Conservation (phyloP, 2,797 vertebrate genomes). For the Holocentrus rufus region DNA sequence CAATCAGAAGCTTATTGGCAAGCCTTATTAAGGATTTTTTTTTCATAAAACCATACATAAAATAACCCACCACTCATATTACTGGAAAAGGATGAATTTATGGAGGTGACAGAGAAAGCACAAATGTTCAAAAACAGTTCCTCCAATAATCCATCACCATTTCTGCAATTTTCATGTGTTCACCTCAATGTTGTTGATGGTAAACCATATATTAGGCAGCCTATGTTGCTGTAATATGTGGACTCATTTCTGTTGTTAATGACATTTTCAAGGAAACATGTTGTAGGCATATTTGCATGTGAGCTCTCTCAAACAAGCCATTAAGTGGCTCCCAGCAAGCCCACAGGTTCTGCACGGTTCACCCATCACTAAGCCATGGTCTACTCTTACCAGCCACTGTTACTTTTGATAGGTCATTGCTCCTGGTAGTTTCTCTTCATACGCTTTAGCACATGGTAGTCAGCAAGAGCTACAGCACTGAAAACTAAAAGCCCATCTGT, state of each 20-base stretch:
- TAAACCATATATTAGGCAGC: conserved; percentile 23
- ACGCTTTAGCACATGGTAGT: not conserved
- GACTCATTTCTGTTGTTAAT: conserved; percentile 35
- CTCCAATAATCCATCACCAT: not conserved
- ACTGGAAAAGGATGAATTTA: no score
- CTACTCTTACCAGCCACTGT: conserved; percentile 4
- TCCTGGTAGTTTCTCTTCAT: not conserved
- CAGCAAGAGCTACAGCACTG: not conserved
- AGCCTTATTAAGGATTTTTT: not conserved
- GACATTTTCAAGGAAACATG: conserved; percentile 44
- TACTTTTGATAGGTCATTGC: not conserved
- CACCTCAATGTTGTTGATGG: conserved; percentile 17
- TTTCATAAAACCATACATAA: no score
- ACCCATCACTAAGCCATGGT: conserved; percentile 5
- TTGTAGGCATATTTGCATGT: conserved; percentile 20
- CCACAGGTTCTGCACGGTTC: not conserved
- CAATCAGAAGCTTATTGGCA: not conserved
- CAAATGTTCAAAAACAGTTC: not conserved
- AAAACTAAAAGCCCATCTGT: not conserved
- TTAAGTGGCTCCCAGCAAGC: not conserved
- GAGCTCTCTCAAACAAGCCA: conserved; percentile 26
- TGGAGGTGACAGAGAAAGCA: no score
- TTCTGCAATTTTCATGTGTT: conserved; percentile 27
- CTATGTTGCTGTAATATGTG: conserved; percentile 30
- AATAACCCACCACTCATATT: no score